Evolutionary conservation across 2,113 vertebrate species (phyloP).

Genomic region (Reinhardtius hippoglossoides): DNA sequence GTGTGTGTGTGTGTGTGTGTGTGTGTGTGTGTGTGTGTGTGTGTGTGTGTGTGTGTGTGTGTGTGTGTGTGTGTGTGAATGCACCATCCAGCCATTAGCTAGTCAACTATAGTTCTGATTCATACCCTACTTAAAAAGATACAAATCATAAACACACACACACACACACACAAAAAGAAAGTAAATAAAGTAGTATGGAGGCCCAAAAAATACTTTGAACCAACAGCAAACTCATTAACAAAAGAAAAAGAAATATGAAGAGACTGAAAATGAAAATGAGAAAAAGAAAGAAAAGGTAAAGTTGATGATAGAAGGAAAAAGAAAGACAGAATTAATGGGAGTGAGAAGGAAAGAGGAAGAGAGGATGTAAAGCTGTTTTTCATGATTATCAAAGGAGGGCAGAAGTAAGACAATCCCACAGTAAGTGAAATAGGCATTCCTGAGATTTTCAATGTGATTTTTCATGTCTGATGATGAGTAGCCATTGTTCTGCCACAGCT

Average conservation of each 20-base stretch:
- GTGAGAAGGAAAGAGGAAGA: slow-evolving; percentile 26
- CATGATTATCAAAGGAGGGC: slow-evolving; percentile 61
- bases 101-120: slow-evolving; percentile 26
- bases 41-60: neutral
- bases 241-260: neutral
- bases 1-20: neutral
- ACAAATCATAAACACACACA: neutral
- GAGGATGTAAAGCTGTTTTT: slow-evolving; percentile 47
- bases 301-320: slow-evolving; percentile 29
- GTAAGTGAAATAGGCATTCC: slow-evolving; percentile 63
- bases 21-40: neutral
- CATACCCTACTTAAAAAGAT: neutral
- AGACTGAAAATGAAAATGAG: neutral
- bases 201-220: neutral
- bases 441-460: slow-evolving; percentile 34
- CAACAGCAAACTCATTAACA: neutral
- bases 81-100: slow-evolving; percentile 34
- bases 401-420: slow-evolving; percentile 40
- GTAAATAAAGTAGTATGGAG: neutral
- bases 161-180: too few relatives aligned
- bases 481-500: slow-evolving; percentile 63
- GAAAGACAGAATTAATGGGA: neutral
- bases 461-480: slow-evolving; percentile 56
- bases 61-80: neutral
- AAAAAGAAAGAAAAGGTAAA: neutral